phyloP scores from a whole-genome alignment of 30 jellyfish, hydroid and myxozoan species.

The Aurelia aurita complex sp. Pacific region DNA sequence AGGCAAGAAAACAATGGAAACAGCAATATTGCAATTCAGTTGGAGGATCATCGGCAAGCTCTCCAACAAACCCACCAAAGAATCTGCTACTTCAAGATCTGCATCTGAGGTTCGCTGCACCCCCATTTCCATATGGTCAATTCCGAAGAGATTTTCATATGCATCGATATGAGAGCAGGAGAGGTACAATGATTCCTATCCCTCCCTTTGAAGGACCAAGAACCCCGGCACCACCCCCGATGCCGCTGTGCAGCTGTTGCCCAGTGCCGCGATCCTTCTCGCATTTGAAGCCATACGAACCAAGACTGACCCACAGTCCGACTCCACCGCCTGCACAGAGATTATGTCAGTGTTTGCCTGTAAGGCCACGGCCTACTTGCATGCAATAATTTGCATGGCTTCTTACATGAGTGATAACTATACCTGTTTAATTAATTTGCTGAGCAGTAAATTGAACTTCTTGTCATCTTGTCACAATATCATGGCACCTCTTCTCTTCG shows the following conservation, averaged over 20 bases:
- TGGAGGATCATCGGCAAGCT: constrained; percentile 1
- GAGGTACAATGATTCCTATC: background rate
- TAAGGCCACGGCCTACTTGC: constrained; percentile 60
- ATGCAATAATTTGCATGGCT: constrained; percentile 1
- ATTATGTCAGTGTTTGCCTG: constrained; percentile 53
- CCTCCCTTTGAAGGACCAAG: constrained; percentile 39
- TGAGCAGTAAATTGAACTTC: no score
- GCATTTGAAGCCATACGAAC: constrained; percentile 55
- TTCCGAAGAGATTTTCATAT: constrained; percentile 49
- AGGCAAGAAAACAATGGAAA: constrained; percentile 72
- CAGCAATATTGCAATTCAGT: constrained; percentile 45
- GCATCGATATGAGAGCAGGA: constrained; percentile 17
- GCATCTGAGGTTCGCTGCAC: constrained; percentile 30
- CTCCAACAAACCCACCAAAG: constrained; percentile 16
- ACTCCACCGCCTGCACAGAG: constrained; percentile 34
- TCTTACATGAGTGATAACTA: no score
- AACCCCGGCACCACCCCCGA: constrained; percentile 33
- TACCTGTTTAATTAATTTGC: no score
- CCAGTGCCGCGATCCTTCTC: constrained; percentile 55
- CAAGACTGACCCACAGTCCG: constrained; percentile 65
- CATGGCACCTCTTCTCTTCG: no score
- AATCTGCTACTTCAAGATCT: constrained; percentile 11
- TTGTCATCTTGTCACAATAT: no score
- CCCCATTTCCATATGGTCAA: constrained; percentile 34
- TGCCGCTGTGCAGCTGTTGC: constrained; percentile 60